Evolutionary conservation across 2,888 invertebrate species (phyloP), one percentile per base, ranked within the genome.

Genomic region (Polylopha cassiicola): DNA sequence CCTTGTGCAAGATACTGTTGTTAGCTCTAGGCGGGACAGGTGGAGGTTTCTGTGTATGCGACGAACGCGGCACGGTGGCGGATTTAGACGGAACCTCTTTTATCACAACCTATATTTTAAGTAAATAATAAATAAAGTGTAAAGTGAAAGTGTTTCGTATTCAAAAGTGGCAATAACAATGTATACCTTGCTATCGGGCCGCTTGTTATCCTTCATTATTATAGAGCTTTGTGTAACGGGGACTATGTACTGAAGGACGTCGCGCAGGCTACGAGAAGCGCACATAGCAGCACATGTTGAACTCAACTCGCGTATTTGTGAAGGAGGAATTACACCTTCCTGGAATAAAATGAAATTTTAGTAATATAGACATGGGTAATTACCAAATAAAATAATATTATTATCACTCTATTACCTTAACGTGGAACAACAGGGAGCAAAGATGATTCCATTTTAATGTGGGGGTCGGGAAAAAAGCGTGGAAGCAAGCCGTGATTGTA

Each of bases 381-480:
- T 2, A 16, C 24, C 6, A 24, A 10, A 3, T 4, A 13, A 3
- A 13, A 39, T 4, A 27, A 33, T 13, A 33, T 7, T n/a, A 39
- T n/a, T 20, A 22, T 18, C 22, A 2, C 13, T 5, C 24, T 43
- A 65, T 53, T 77, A 91, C 92, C 77, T 90, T 91, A 44, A 80
- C 75, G 64, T 92, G 88, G 15, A 88, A 87, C n/a, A 96, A 77
- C 43, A 95, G 73, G 57, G 95, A 94, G 68, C 97, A 96, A 0
- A 98, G 81, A 60, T 95, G 94, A 49, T 92, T 92, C 97, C 98
- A 98, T 69, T 98, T 98, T 33, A 98, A 82, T 36, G 91, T 92
- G 0, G 95, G 94, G 0, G 97, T 97, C 0, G 98, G 98, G 74
- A 96, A 98, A 80, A 99, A 98, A 0, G 96, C 96, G 73, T 98